A percentile compares a stretch with the other conserved stretches of the same genome.
Conservation (phyloP, 2,888 invertebrate genomes). For the Drosophila borborema region DNA sequence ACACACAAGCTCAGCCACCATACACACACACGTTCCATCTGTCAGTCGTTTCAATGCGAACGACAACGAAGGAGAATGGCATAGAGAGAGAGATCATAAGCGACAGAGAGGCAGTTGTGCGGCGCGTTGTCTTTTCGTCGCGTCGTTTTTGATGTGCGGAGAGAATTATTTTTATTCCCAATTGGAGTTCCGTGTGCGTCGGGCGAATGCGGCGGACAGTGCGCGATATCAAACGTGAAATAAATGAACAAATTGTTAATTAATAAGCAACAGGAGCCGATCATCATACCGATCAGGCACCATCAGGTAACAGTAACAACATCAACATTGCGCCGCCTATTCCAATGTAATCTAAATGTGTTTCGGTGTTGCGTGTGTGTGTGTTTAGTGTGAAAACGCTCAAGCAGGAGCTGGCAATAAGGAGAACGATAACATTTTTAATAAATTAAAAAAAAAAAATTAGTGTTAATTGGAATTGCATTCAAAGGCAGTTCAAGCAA, state of each 20-base stretch:
- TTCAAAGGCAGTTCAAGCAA: slow-evolving; percentile 19
- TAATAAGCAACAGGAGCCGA: slow-evolving; percentile 56
- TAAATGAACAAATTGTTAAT: slow-evolving; percentile 61
- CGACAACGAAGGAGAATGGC: slow-evolving; percentile 1
- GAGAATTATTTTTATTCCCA: slow-evolving; percentile 66
- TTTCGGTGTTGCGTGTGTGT: slow-evolving; percentile 38
- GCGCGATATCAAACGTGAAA: slow-evolving; percentile 56
- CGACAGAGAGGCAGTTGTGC: slow-evolving; percentile 7
- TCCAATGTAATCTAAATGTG: slow-evolving; percentile 36
- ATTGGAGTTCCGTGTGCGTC: slow-evolving; percentile 72
- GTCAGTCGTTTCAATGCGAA: slow-evolving; percentile 25
- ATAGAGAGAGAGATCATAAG: neutral
- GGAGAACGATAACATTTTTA: slow-evolving; percentile 24
- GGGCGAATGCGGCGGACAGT: slow-evolving; percentile 62
- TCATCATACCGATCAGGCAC: slow-evolving; percentile 29
- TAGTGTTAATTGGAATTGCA: slow-evolving; percentile 26
- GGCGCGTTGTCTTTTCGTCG: slow-evolving; percentile 38
- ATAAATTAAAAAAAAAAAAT: slow-evolving; percentile 19
- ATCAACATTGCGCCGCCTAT: slow-evolving; percentile 13
- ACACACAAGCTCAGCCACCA: slow-evolving; percentile 9
- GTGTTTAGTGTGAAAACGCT: slow-evolving; percentile 22
- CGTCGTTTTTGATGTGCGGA: slow-evolving; percentile 58
- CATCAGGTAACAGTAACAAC: slow-evolving; percentile 42
- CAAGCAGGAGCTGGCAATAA: slow-evolving; percentile 31
- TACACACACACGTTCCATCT: slow-evolving; percentile 33